Evolutionary conservation across 2,113 vertebrate genomes (phyloP), one percentile per base, ranked within the genome.

Genomic region (Lota lota): DNA sequence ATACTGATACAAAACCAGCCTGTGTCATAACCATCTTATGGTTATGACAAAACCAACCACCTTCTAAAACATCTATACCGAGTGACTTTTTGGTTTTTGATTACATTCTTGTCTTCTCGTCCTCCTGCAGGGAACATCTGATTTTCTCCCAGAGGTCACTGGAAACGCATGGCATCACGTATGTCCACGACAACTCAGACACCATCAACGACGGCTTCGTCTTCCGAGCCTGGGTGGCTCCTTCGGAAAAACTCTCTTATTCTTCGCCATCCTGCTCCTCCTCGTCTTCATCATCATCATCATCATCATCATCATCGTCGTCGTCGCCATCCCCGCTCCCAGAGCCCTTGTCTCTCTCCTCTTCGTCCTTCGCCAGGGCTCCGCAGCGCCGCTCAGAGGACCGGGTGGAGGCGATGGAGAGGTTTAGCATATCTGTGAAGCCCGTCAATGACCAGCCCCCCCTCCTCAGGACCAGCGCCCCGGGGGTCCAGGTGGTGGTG

Each of bases 161-260:
- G n/a, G 93, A 93, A 83, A 92, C 90, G 76, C 90, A 92, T 72
- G 94, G 94, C 80, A 83, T 96, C 73, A 80, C 75, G 0, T 96
- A 96, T 14, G 0, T 92, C 60, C 96, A 96, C 0, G 93, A 97
- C 77, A 86, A 95, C 90, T 95, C 95, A 0, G 96, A 96, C 83
- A 94, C 92, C 0, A 87, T 83, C 5, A 81, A 68, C 1, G 96
- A 98, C 87, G 89, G 82, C 81, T 97, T 98, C 79, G 89, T 89
- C 65, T 95, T 96, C 75, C 88, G 84, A 2, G 88, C 92, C 79
- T 95, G 95, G 94, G 83, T 93, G 78, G 93, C 94, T 24, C 85
- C 83, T 18, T 90, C 90, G 73, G 83, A 79, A 10, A 56, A 56
- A 58, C 51, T 51, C 60, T 61, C 79, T 33, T 67, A 88, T 79